A percentile compares a stretch with the other conserved stretches of the same genome.
These are phyloP conservation scores for Drosophila hamatofila DNA, from an alignment of 2,888 invertebrate species.

Conservation along the genomic window DNA sequence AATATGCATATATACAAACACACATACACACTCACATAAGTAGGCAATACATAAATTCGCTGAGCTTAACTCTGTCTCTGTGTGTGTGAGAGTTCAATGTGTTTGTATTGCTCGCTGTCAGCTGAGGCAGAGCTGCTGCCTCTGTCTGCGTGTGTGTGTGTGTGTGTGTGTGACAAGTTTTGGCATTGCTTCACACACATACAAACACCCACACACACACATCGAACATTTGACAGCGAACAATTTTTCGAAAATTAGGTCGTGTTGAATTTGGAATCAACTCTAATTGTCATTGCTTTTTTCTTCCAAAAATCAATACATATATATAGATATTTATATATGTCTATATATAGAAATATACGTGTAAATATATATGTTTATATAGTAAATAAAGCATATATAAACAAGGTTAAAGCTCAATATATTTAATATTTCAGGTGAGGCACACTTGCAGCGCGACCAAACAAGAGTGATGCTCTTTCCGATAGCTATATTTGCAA, in stretches of 20 bases:
- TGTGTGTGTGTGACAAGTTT: slow-evolving; percentile 1
- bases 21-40: slow-evolving; percentile 2
- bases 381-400: too few relatives aligned
- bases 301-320: slow-evolving; percentile 9
- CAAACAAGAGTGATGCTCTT: too few relatives aligned
- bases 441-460: too few relatives aligned
- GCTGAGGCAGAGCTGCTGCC: slow-evolving; percentile 5
- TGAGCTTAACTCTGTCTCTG: not conserved
- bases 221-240: slow-evolving; percentile 50
- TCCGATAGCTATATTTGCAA: too few relatives aligned
- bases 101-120: slow-evolving; percentile 22
- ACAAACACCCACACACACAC: slow-evolving; percentile 1
- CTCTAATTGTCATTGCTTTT: slow-evolving; percentile 45
- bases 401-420: not conserved
- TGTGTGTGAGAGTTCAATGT: slow-evolving; percentile 54
- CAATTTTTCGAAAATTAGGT: slow-evolving; percentile 61
- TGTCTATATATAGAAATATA: not conserved
- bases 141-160: not conserved
- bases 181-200: slow-evolving; percentile 9
- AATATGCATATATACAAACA: not conserved
- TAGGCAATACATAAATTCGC: slow-evolving; percentile 20
- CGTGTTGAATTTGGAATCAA: slow-evolving; percentile 51
- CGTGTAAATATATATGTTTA: not conserved
- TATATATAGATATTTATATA: not conserved
- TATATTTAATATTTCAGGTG: too few relatives aligned